Evolutionary conservation across 2,113 vertebrate genomes (phyloP).

Genomic region (Sander lucioperca): DNA sequence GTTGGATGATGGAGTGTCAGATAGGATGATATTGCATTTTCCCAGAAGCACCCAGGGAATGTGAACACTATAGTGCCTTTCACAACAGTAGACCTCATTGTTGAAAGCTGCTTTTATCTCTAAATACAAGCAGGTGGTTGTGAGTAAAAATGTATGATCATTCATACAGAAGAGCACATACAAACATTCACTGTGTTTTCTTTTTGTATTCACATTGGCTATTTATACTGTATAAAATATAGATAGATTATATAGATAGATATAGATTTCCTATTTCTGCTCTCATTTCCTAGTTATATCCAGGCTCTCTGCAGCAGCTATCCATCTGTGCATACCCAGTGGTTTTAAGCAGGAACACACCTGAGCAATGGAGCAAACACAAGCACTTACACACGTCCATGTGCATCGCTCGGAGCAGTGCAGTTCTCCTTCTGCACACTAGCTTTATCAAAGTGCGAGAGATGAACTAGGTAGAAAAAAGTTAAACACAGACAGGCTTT

Average conservation of each 20-base stretch:
- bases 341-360: slow-evolving; percentile 54
- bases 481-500: slow-evolving; percentile 70
- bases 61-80: slow-evolving; percentile 60
- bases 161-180: slow-evolving; percentile 51
- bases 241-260: no score
- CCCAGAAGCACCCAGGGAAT: slow-evolving; percentile 60
- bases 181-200: slow-evolving; percentile 34
- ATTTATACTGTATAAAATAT: slow-evolving; percentile 61
- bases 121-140: slow-evolving; percentile 63
- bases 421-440: slow-evolving; percentile 53
- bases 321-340: slow-evolving; percentile 49
- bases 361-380: slow-evolving; percentile 50
- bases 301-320: slow-evolving; percentile 63
- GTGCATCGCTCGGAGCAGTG: slow-evolving; percentile 52
- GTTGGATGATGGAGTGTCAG: slow-evolving; percentile 81
- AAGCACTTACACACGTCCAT: slow-evolving; percentile 26
- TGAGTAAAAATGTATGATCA: slow-evolving; percentile 63
- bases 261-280: slow-evolving; percentile 69
- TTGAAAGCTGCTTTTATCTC: slow-evolving; percentile 70
- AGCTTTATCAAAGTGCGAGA: slow-evolving; percentile 71
- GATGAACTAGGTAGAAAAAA: slow-evolving; percentile 61
- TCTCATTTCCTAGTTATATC: slow-evolving; percentile 70
- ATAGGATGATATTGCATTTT: slow-evolving; percentile 81
- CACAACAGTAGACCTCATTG: slow-evolving; percentile 56
- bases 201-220: slow-evolving; percentile 51